A percentile compares a stretch with the other conserved stretches of the same genome.
phyloP scores from a whole-genome alignment of 1,140 invertebrate species.

The Gryon sp. region DNA sequence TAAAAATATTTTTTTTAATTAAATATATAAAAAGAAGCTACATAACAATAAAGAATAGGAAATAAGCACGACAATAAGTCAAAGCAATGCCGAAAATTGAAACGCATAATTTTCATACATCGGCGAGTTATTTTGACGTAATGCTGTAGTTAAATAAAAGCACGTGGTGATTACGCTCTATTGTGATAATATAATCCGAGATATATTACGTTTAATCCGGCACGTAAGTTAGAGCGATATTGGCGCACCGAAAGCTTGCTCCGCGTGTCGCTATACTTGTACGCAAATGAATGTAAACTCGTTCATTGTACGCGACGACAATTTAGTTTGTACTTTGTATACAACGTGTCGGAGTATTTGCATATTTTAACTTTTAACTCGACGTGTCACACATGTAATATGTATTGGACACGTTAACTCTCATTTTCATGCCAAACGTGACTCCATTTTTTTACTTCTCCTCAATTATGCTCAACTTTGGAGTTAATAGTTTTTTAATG shows the following conservation, averaged over 20 bases:
- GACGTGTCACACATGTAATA: constrained; percentile 33
- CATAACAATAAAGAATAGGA: too few species aligned
- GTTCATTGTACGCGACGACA: constrained; percentile 56
- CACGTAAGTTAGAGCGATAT: constrained; percentile 21
- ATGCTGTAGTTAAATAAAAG: too few species aligned
- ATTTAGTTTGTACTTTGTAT: constrained; percentile 60
- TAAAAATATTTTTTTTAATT: too few species aligned
- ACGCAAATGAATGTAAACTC: constrained; percentile 60
- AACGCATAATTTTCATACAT: too few species aligned
- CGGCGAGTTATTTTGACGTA: too few species aligned
- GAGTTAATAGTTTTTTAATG: constrained; percentile 41
- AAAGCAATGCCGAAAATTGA: too few species aligned
- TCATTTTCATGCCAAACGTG: constrained; percentile 43
- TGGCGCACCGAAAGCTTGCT: constrained; percentile 13
- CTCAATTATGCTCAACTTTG: constrained; percentile 33
- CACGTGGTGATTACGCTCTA: background rate
- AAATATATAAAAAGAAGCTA: too few species aligned
- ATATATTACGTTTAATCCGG: constrained; percentile 47
- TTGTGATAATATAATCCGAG: constrained; percentile 48
- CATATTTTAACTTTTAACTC: constrained; percentile 63
- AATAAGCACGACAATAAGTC: too few species aligned
- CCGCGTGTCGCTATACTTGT: constrained; percentile 41
- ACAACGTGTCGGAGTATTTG: constrained; percentile 53
- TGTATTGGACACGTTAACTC: constrained; percentile 27
- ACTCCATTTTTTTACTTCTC: constrained; percentile 44